A percentile compares a stretch with the other conserved stretches of the same genome.
These are phyloP conservation scores for Trachythela sp. DNA, from an alignment of 64 coral and sea anemone genomes.

Conservation along the genomic window DNA sequence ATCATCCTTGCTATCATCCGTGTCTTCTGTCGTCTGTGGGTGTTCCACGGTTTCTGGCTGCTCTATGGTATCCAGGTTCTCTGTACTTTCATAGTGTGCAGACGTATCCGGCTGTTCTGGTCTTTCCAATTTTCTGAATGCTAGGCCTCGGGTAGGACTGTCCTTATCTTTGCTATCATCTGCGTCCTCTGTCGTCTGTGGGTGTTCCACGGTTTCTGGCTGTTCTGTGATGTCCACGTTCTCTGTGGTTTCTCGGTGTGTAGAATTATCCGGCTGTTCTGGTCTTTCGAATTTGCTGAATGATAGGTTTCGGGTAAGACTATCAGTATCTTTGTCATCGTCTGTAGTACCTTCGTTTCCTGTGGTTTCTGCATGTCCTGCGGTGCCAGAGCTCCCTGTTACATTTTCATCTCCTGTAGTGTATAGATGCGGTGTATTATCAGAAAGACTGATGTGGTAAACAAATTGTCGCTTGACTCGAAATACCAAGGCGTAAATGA, in stretches of 20 bases:
- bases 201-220: not conserved
- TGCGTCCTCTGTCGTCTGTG: not conserved
- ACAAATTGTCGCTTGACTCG: not conserved
- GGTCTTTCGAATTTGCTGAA: not conserved
- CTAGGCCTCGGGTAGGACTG: no score
- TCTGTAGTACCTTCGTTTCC: not conserved
- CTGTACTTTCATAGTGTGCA: not conserved
- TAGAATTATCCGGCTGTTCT: not conserved
- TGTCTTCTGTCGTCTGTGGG: not conserved
- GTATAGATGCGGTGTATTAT: not conserved
- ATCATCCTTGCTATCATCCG: not conserved
- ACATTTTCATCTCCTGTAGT: no score
- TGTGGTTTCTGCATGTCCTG: not conserved
- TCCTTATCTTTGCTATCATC: not conserved
- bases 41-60: not conserved
- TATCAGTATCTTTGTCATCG: not conserved
- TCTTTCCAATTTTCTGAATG: no score
- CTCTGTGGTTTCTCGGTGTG: not conserved
- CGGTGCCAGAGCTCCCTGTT: no score
- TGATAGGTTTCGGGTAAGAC: not conserved
- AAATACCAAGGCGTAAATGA: not conserved
- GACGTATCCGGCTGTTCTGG: no score
- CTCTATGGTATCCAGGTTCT: not conserved
- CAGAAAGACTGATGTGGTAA: not conserved
- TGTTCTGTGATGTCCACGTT: not conserved